Conservation (phyloP, 2,888 invertebrate genomes). For the Orthonevra nobilis region DNA sequence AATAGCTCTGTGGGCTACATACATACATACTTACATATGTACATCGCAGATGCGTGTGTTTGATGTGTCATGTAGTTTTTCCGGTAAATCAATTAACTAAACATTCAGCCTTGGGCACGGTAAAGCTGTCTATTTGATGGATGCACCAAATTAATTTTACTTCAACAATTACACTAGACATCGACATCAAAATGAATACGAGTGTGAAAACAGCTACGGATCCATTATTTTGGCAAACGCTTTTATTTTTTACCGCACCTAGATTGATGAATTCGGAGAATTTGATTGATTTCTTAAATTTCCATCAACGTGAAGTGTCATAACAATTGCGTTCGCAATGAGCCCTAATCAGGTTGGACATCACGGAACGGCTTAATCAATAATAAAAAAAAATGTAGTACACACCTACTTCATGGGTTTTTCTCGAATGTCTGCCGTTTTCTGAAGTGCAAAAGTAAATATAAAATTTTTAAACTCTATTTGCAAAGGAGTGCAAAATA, state of each 20-base stretch:
- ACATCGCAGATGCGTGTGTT: neutral
- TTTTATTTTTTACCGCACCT: slow-evolving; percentile 39
- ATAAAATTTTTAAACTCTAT: no score
- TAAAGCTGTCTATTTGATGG: slow-evolving; percentile 60
- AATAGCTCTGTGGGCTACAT: neutral
- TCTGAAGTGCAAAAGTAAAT: no score
- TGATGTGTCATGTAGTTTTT: slow-evolving; percentile 20
- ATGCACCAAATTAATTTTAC: slow-evolving; percentile 60
- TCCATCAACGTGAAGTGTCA: slow-evolving; percentile 7
- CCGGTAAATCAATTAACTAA: slow-evolving; percentile 35
- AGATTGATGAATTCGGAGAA: slow-evolving; percentile 40
- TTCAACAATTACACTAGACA: slow-evolving; percentile 44
- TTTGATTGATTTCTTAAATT: slow-evolving; percentile 54
- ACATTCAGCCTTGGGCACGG: slow-evolving; percentile 14
- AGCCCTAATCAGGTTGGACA: slow-evolving; percentile 2
- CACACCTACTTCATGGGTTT: no score
- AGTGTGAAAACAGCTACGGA: slow-evolving; percentile 9
- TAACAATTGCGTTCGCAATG: slow-evolving; percentile 37
- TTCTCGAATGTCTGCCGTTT: no score
- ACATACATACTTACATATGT: no score
- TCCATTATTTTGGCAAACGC: slow-evolving; percentile 20
- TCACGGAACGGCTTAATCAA: slow-evolving; percentile 9
- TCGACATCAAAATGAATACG: slow-evolving; percentile 26
- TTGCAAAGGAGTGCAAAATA: no score
- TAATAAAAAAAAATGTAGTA: no score